Percentiles rank a stretch among this genome's conserved stretches.
Conservation (phyloP, 2,888 invertebrate genomes). For the Antheraea yamamai region DNA sequence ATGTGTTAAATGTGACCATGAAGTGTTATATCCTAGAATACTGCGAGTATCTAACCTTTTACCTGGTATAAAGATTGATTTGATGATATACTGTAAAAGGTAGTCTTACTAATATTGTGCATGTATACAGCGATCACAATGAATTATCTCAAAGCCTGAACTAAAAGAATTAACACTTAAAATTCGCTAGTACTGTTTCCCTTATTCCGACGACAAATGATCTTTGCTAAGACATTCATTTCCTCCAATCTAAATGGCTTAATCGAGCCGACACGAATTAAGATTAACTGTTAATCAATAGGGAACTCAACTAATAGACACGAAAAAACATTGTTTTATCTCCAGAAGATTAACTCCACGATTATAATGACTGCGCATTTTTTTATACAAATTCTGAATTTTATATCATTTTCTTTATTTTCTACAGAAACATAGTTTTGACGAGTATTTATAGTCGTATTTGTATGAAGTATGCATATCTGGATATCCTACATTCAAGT, state of each 20-base stretch:
- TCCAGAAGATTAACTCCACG: slow-evolving; percentile 11
- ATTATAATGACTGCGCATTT: neutral
- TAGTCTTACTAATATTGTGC: neutral
- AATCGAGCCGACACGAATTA: slow-evolving; percentile 60
- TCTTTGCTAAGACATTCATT: slow-evolving; percentile 56
- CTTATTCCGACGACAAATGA: slow-evolving; percentile 44
- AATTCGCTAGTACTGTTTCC: slow-evolving; percentile 29
- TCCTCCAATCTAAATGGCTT: slow-evolving; percentile 58
- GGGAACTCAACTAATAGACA: slow-evolving; percentile 51
- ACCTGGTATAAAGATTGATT: no score
- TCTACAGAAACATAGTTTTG: no score
- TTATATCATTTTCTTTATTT: no score
- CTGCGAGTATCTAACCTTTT: no score
- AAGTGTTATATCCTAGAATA: no score
- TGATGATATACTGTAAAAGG: neutral
- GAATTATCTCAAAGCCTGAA: neutral
- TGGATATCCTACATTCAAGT: no score
- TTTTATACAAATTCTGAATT: neutral
- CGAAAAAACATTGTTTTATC: slow-evolving; percentile 44
- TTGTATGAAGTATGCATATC: no score
- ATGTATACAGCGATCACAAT: neutral
- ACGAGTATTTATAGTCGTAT: no score
- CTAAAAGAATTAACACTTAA: slow-evolving; percentile 22
- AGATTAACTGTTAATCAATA: slow-evolving; percentile 67
- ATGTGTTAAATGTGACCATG: no score